Conservation (phyloP, 2,888 invertebrate species). For the Mesodorylaimus sp. region DNA sequence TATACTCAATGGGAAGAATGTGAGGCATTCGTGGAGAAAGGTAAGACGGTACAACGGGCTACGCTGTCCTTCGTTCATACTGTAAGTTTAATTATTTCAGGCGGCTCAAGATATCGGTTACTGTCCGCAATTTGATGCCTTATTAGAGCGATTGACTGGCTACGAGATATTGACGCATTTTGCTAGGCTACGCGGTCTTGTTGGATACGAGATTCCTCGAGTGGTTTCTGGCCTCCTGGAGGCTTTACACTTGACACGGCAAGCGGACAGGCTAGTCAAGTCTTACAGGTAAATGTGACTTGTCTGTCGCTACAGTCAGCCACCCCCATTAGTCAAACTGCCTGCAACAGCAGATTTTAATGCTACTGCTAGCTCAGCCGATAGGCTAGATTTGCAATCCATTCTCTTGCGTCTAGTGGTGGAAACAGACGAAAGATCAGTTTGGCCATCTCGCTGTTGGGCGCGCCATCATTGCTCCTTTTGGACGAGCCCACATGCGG, state of each 20-base stretch:
- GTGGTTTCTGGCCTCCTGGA: neutral
- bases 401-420: slow-evolving; percentile 5
- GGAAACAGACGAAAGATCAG: slow-evolving; percentile 5
- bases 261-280: neutral
- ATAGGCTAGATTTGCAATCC: too few species aligned
- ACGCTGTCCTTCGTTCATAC: too few species aligned
- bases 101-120: slow-evolving; percentile 37
- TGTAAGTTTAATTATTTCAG: neutral
- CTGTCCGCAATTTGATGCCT: slow-evolving; percentile 55
- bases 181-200: slow-evolving; percentile 44
- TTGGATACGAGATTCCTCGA: slow-evolving; percentile 13
- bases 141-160: slow-evolving; percentile 49
- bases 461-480: slow-evolving; percentile 3
- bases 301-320: too few species aligned
- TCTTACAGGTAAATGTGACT: slow-evolving; percentile 7
- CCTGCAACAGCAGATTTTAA: too few species aligned
- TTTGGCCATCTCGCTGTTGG: slow-evolving; percentile 3
- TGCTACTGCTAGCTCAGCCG: too few species aligned
- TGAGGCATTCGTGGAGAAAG: too few species aligned
- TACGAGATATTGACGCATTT: slow-evolving; percentile 47
- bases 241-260: neutral
- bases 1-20: too few species aligned
- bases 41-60: too few species aligned
- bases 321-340: too few species aligned
- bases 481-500: slow-evolving; percentile 5